Percentiles rank a stretch among this genome's conserved stretches.
Conservation (phyloP, 2,113 vertebrate species). For the Macquaria australasica region DNA sequence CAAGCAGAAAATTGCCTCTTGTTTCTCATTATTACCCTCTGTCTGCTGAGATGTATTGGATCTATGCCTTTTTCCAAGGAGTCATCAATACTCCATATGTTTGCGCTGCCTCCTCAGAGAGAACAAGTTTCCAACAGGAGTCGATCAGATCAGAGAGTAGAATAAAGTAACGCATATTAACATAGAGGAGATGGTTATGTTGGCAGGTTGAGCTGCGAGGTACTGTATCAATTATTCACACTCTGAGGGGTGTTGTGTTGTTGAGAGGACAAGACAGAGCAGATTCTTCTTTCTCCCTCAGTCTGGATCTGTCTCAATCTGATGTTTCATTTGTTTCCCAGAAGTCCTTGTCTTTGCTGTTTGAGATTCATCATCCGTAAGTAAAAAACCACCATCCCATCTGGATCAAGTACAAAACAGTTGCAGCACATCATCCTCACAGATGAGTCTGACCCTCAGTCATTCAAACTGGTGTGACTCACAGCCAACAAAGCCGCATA, state of each 20-base stretch:
- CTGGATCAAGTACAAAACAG: not conserved
- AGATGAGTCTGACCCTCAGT: slow-evolving; percentile 15
- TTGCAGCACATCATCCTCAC: not conserved
- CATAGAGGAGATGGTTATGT: slow-evolving; percentile 29
- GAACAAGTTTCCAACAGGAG: not conserved
- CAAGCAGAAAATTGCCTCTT: slow-evolving; percentile 59
- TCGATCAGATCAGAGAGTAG: slow-evolving; percentile 9
- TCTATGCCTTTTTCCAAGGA: slow-evolving; percentile 1
- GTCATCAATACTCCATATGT: slow-evolving; percentile 1
- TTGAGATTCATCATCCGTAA: slow-evolving; percentile 30
- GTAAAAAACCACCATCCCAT: not conserved
- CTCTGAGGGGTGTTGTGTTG: slow-evolving; percentile 12
- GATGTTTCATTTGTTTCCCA: slow-evolving; percentile 61
- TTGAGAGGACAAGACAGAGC: slow-evolving; percentile 13
- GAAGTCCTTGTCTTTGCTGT: slow-evolving; percentile 28
- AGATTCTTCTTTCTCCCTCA: not conserved
- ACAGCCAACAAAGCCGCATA: not conserved
- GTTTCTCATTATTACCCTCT: slow-evolving; percentile 37
- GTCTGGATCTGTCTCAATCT: not conserved
- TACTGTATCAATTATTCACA: slow-evolving; percentile 58
- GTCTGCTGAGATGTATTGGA: slow-evolving; percentile 20
- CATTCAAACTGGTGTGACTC: slow-evolving; percentile 20
- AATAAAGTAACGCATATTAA: not conserved
- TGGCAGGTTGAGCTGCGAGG: slow-evolving; percentile 18
- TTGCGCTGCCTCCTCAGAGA: not conserved